phyloP scores from a whole-genome alignment of 2,888 invertebrate genomes.

The Erebia epiphron region DNA sequence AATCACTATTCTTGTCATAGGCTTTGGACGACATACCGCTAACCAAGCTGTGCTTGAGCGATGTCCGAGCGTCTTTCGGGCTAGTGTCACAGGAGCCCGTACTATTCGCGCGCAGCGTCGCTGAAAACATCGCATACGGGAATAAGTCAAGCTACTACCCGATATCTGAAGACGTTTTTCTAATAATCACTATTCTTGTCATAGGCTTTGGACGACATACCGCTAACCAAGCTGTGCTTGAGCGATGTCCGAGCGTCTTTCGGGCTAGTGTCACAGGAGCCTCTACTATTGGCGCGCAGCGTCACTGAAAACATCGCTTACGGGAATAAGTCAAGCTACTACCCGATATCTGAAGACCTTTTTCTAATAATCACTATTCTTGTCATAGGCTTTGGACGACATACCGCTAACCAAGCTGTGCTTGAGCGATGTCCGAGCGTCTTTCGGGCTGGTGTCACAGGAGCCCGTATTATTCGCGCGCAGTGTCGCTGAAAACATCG shows the following conservation, averaged over 20 bases:
- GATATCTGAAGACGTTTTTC: too few relatives aligned
- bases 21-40: slow-evolving; percentile 79
- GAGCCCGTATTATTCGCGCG: slow-evolving; percentile 95
- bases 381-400: slow-evolving; percentile 74
- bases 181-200: slow-evolving; percentile 26
- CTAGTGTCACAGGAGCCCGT: slow-evolving; percentile 97
- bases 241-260: slow-evolving; percentile 88
- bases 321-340: slow-evolving; percentile 89
- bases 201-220: slow-evolving; percentile 77
- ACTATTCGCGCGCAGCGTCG: slow-evolving; percentile 93
- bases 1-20: slow-evolving; percentile 50
- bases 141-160: slow-evolving; percentile 82
- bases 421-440: slow-evolving; percentile 86
- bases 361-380: too few relatives aligned
- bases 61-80: slow-evolving; percentile 90
- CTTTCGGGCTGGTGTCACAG: slow-evolving; percentile 95
- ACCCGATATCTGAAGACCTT: too few relatives aligned
- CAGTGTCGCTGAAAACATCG: slow-evolving; percentile 94
- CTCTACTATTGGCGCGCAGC: slow-evolving; percentile 93
- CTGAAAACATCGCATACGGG: slow-evolving; percentile 96
- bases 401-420: slow-evolving; percentile 75
- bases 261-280: slow-evolving; percentile 96
- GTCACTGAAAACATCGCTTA: slow-evolving; percentile 96
- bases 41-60: slow-evolving; percentile 77
- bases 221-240: slow-evolving; percentile 78